phyloP scores from a whole-genome alignment of 2,888 invertebrate species.

The Andrena hattorfiana region DNA sequence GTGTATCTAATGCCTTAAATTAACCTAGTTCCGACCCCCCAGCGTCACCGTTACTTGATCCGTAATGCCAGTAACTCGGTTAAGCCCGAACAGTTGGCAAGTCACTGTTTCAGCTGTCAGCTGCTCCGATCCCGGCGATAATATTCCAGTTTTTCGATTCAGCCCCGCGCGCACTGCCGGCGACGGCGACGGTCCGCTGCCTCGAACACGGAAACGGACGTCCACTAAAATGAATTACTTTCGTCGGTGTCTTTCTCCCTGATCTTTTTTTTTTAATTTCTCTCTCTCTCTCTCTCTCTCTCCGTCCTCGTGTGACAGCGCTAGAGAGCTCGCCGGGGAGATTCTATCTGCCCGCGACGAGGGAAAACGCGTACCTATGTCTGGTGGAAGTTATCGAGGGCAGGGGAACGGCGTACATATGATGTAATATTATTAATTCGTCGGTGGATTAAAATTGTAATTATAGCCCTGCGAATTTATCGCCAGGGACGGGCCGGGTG shows the following conservation, averaged over 20 bases:
- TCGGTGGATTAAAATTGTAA: conserved; percentile 49
- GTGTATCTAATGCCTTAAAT: conserved; percentile 77
- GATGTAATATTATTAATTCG: conserved; percentile 51
- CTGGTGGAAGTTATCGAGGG: neutral
- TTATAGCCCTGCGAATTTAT: conserved; percentile 45
- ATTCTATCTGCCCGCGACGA: conserved; percentile 9
- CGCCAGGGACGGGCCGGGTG: conserved; percentile 6
- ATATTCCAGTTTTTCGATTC: conserved; percentile 43
- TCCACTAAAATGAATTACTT: conserved; percentile 19
- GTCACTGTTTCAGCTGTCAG: conserved; percentile 42
- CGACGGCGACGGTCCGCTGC: neutral
- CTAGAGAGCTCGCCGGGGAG: neutral
- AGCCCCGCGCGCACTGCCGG: conserved; percentile 1
- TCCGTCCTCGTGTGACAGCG: neutral
- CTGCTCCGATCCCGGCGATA: conserved; percentile 28
- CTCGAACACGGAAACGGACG: conserved; percentile 25
- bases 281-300: neutral
- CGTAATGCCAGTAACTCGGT: conserved; percentile 61
- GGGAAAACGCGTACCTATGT: conserved; percentile 9
- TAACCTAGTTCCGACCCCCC: conserved; percentile 75
- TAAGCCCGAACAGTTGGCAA: conserved; percentile 44
- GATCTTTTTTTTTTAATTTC: neutral
- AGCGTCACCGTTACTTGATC: conserved; percentile 42
- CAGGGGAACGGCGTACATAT: neutral
- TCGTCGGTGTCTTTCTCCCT: neutral